Percentiles rank a stretch among this genome's conserved stretches.
phyloP scores from a whole-genome alignment of 2,797 vertebrate genomes.

The Chelonia mydas region DNA sequence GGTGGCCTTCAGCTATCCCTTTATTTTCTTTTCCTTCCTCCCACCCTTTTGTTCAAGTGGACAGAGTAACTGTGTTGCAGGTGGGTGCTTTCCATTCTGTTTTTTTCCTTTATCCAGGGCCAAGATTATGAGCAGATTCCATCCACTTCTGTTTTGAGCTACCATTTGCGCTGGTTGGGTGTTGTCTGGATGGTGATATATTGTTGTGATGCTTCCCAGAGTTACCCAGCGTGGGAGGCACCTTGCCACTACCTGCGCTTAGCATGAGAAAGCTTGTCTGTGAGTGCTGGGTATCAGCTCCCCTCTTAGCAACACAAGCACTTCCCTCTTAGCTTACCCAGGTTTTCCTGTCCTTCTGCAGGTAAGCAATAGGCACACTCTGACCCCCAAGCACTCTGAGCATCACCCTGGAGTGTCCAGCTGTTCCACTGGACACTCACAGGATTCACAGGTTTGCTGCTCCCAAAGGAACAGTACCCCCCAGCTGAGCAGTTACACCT shows the following conservation, averaged over 20 bases:
- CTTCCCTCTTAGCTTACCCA: background rate
- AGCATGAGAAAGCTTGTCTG: too few relatives aligned
- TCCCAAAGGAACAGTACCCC: background rate
- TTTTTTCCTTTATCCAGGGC: background rate
- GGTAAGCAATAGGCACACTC: background rate
- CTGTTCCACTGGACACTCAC: background rate
- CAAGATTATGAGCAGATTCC: too few relatives aligned
- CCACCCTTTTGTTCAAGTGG: background rate
- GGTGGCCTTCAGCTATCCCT: background rate
- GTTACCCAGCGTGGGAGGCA: too few relatives aligned
- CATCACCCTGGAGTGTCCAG: too few relatives aligned
- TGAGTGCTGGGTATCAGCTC: too few relatives aligned
- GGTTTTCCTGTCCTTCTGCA: background rate
- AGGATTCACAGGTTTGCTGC: background rate
- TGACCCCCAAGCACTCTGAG: background rate
- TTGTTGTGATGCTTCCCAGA: too few relatives aligned
- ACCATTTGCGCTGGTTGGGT: too few relatives aligned
- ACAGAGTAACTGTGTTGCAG: background rate
- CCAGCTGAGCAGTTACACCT: background rate
- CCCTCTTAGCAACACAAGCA: too few relatives aligned
- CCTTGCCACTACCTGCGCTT: too few relatives aligned
- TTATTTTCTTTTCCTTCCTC: background rate
- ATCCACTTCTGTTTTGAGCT: too few relatives aligned
- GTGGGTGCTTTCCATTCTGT: background rate
- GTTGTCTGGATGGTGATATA: too few relatives aligned